These are phyloP conservation scores for Microcebus tavaratra DNA, from an alignment of 2,113 vertebrate species.

Conservation along the genomic window DNA sequence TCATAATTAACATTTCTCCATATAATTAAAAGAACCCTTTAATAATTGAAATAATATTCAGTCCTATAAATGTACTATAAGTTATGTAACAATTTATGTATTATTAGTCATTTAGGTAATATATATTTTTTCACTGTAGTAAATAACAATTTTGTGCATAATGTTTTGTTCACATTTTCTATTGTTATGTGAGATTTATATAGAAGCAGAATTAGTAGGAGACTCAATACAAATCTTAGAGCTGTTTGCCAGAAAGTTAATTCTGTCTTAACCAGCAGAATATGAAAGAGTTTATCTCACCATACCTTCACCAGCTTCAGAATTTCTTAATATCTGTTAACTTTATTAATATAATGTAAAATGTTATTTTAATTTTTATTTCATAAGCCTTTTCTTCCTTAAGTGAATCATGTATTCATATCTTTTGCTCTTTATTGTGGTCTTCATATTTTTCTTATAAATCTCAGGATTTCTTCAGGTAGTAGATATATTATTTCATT, in stretches of 20 bases:
- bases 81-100: not conserved
- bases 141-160: not conserved
- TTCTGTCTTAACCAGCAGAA: not conserved
- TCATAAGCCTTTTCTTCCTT: not conserved
- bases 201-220: not conserved
- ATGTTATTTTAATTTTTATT: not conserved
- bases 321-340: slow-evolving; percentile 24
- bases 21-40: not conserved
- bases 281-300: not conserved
- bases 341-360: not conserved
- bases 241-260: not conserved
- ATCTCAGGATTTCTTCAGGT: not conserved
- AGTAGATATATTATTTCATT: not conserved
- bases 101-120: not conserved
- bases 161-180: not conserved
- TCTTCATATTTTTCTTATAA: not conserved
- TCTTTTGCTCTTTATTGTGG: not conserved
- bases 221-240: not conserved
- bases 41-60: not conserved
- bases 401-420: not conserved
- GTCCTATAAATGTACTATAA: not conserved
- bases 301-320: not conserved
- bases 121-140: not conserved
- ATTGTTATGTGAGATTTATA: not conserved
- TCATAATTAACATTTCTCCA: not conserved